Evolutionary conservation across 2,888 invertebrate species (phyloP).

Genomic region (Polyommatus icarus): DNA sequence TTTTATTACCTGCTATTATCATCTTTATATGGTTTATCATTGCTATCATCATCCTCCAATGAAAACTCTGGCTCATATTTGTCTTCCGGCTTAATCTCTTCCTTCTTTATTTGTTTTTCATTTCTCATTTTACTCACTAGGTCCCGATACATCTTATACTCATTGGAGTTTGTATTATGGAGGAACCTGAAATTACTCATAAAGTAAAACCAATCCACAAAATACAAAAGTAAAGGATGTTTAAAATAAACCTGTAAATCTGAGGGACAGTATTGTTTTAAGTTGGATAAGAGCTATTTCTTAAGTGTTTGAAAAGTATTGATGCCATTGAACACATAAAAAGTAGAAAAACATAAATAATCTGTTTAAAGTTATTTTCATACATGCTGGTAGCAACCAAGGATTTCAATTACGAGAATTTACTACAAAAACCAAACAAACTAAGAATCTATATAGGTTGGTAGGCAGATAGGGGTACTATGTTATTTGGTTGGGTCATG

Average conservation of each 20-base stretch:
- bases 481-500: no score
- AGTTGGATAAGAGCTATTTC: not conserved
- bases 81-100: slow-evolving; percentile 71
- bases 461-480: no score
- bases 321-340: not conserved
- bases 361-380: not conserved
- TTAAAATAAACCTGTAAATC: slow-evolving; percentile 55
- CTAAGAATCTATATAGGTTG: no score
- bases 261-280: slow-evolving; percentile 36
- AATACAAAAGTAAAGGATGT: slow-evolving; percentile 55
- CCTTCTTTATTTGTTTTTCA: slow-evolving; percentile 51
- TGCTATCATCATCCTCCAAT: slow-evolving; percentile 74
- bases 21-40: slow-evolving; percentile 61
- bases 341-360: not conserved
- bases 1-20: slow-evolving; percentile 62
- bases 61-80: slow-evolving; percentile 77
- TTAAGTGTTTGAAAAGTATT: not conserved
- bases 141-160: slow-evolving; percentile 73
- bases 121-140: slow-evolving; percentile 59
- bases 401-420: not conserved
- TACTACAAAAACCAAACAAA: not conserved
- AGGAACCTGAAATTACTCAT: slow-evolving; percentile 67
- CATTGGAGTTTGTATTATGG: slow-evolving; percentile 67
- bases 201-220: slow-evolving; percentile 36
- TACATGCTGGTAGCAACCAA: no score